Evolutionary conservation across 2,888 invertebrate species (phyloP), one percentile per base, ranked within the genome.

Genomic region (Xylophagus ater): DNA sequence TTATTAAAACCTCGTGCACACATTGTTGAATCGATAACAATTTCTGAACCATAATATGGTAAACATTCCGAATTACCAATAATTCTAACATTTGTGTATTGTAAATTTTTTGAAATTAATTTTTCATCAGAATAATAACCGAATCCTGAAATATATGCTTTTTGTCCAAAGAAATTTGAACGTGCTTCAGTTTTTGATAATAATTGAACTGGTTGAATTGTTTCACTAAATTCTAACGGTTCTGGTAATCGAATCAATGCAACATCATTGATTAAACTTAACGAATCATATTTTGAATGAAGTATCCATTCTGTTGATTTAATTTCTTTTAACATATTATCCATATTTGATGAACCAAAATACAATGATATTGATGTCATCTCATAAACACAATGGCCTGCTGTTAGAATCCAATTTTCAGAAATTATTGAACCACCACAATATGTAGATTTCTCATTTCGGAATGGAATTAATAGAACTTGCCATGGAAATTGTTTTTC

Each of bases 141-240:
- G 48, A 57, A 65, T 17, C 65, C 65, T 3, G 59, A 58, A 5
- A 63, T 61, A 4, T 51, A 47, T 3, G 56, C 60, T 39, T 48
- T 49, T 3, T 41, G 42, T 9, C 58, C 59, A 3, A 33, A 56
- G 44, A 56, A 62, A 40, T 52, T 50, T 37, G 43, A 51, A 43
- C 48, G 50, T 9, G 48, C 24, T 41, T 48, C 41, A 3, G 34
- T 29, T 14, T 57, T 58, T 15, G 53, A 47, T 0, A 62, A 56
- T 3, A 64, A 40, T 1, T 45, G 18, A 28, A 64, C 53, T n/a
- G 50, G 51, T 40, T 53, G 51, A 39, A 66, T 60, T 14, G 31
- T 34, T 28, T 53, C 61, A 58, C 56, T 4, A 48, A 35, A 44
- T 6, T 26, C 18, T 14, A 44, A 10, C 8, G 37, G 25, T 12